Base-by-base conservation (phyloP, 1,140 invertebrate genomes). In the Heliconius melpomene region DNA sequence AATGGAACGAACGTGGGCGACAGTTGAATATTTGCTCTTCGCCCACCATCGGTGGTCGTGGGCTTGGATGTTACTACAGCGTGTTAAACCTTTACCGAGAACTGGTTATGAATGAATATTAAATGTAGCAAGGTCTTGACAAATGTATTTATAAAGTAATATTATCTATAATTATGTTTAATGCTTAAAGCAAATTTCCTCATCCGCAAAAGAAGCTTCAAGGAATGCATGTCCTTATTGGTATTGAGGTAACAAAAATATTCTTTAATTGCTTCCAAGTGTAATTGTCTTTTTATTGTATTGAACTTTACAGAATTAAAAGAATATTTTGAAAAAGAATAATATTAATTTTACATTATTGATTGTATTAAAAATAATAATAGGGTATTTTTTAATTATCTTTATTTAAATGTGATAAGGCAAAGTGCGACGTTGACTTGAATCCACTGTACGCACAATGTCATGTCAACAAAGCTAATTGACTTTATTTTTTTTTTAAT, bases 1-100 rank as follows among this genome's bases (percentile, higher is more conserved):
- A 84, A 75, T 87, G 79, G 86, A 85, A 82, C 82, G 74, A 20
- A 52, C 38, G 86, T 85, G 81, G 86, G 86, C 83, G 81, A 82
- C 46, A 74, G 66, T 75, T 77, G 76, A 82, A 82, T 80, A 82
- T 82, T 80, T 66, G 78, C 54, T 74, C 38, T 20, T 82, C 83
- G 83, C 86, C 82, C 84, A 84, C 82, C 9, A 72, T 36, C 71
- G 18, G 40, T 70, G 60, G 23, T 52, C 84, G 86, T 85, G 83
- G 83, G 86, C 66, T 80, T 81, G 60, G 26, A 72, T 38, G 71
- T 72, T 50, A 78, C 72, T 75, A 81, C 57, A 81, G 72, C 79
- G 70, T 77, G 76, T n/a, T 77, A 23, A 46, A 46, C 77, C 82
- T 84, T 75, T 79, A 84, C 73, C 71, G 75, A 52, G 50, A 79